Base-by-base conservation (phyloP, 2,113 vertebrate species). In the Sturnira hondurensis region DNA sequence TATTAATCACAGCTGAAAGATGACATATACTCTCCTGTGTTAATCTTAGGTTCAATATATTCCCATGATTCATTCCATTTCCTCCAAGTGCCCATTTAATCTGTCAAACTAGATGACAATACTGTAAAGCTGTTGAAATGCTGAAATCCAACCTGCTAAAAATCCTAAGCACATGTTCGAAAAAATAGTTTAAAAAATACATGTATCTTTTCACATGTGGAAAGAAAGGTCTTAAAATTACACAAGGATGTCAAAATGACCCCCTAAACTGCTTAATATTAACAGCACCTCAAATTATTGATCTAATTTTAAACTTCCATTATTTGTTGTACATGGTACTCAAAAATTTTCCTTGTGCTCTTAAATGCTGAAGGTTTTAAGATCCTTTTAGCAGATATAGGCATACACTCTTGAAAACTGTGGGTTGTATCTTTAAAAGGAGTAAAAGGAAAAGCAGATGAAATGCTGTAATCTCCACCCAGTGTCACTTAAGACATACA, bases 351-450 rank as follows among this genome's bases (percentile, higher is more conserved):
- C 0, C 28, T 89, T 71, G 58, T 8, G 17, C 41, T 89, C 54
- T 7, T 43, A 47, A 15, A 33, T 76, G 76, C 61, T 38, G 28
- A 2, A 1, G 22, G 13, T 4, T 36, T 65, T 5, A 74, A 89
- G 84, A 52, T 52, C 28, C 33, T 28, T 86, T 41, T 24, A 6
- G 78, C 96, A 86, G 86, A 94, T 77, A 93, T 22, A 41, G 94
- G 81, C 96, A 89, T 10, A 26, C 52, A 5, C 17, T 33, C 82
- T 65, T 24, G 68, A 36, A 56, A 92, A 56, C 3, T 11, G 87
- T 77, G 96, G 96, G 96, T 86, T 98, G 97, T 91, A 94, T 84
- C 98, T 99, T 98, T 98, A 98, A 98, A 98, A 98, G 98, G 98
- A 96, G 98, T 95, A 91, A 58, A 98, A 98, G 97, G 97, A 98